A percentile compares a stretch with the other conserved stretches of the same genome.
Conservation (phyloP, 2,797 vertebrate genomes). For the Synaphobranchus kaupii region DNA sequence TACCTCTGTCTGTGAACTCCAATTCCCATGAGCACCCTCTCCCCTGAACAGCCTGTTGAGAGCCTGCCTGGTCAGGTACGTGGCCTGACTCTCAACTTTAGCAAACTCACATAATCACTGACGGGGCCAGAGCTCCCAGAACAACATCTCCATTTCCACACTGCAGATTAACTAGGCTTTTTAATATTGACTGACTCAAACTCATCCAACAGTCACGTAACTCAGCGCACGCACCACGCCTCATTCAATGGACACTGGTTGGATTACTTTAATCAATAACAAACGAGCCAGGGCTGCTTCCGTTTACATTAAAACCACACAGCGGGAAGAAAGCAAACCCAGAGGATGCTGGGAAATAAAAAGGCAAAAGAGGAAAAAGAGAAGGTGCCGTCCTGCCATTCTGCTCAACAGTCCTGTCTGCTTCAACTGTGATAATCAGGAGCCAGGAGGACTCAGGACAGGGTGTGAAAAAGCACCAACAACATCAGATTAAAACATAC, state of each 20-base stretch:
- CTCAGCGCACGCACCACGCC: neutral
- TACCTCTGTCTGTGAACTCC: neutral
- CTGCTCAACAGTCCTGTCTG: too few species aligned
- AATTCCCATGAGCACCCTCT: neutral
- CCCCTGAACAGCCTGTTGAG: neutral
- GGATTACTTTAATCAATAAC: neutral
- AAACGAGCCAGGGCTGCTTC: neutral
- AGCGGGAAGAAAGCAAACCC: neutral
- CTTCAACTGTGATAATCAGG: too few species aligned
- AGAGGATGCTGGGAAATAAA: neutral
- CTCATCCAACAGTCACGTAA: neutral
- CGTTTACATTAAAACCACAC: neutral
- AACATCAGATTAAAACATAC: too few species aligned
- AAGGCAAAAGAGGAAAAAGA: too few species aligned
- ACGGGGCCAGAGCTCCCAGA: too few species aligned
- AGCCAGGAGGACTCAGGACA: too few species aligned
- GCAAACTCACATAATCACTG: neutral
- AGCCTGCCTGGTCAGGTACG: too few species aligned
- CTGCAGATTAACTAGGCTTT: neutral
- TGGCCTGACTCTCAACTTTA: neutral
- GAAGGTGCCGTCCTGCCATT: too few species aligned
- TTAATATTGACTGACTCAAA: neutral
- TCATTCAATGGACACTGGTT: neutral
- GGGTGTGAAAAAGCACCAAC: too few species aligned
- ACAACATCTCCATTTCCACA: neutral